Conservation (phyloP, 2,797 vertebrate genomes). For the Forpus xanthops region DNA sequence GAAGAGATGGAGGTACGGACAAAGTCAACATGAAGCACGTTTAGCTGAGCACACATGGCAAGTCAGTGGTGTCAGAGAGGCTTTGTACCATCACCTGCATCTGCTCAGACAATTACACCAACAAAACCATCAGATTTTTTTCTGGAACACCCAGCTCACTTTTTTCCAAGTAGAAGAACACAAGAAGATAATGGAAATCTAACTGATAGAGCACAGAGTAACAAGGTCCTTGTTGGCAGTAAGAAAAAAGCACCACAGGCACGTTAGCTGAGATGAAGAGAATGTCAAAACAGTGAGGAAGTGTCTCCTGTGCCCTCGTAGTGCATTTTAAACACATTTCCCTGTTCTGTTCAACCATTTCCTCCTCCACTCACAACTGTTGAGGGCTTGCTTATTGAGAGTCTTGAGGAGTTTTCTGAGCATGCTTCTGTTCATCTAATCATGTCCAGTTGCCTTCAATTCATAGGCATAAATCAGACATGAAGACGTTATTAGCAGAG, state of each 20-base stretch:
- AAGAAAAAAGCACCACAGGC: neutral
- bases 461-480: slow-evolving; percentile 12
- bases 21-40: rapidly evolving
- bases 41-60: neutral
- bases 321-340: neutral
- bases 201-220: neutral
- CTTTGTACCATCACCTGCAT: neutral
- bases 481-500: neutral
- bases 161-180: neutral
- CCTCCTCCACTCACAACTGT: neutral
- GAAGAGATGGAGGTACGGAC: rapidly evolving
- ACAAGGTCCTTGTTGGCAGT: neutral
- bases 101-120: neutral
- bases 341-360: neutral
- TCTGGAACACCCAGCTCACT: neutral
- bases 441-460: neutral
- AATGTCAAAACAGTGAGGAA: neutral
- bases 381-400: neutral
- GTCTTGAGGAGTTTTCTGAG: neutral
- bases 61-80: neutral
- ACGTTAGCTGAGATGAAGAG: neutral
- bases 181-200: neutral
- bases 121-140: neutral
- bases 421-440: neutral
- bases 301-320: rapidly evolving